A percentile compares a stretch with the other conserved stretches of the same genome.
phyloP scores from a whole-genome alignment of 2,888 invertebrate genomes.

The Trilocha varians region DNA sequence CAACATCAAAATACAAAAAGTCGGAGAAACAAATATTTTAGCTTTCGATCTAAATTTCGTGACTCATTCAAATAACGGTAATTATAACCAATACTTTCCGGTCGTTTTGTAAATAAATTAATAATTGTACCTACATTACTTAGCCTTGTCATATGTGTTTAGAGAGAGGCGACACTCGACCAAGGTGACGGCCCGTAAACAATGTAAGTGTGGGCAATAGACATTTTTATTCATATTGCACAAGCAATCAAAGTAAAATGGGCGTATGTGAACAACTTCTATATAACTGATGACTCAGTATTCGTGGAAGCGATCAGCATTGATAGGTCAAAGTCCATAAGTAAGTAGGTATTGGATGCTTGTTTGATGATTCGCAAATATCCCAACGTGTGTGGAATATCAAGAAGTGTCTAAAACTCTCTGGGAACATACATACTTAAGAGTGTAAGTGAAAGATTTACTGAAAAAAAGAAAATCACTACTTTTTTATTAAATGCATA shows the following conservation, averaged over 20 bases:
- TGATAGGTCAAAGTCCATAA: neutral
- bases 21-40: too few species aligned
- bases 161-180: conserved; percentile 30
- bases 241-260: neutral
- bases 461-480: too few species aligned
- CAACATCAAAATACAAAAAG: too few species aligned
- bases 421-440: too few species aligned
- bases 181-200: conserved; percentile 34
- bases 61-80: conserved; percentile 5
- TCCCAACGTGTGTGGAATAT: too few species aligned
- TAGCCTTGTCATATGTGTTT: conserved; percentile 28
- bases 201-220: conserved; percentile 33
- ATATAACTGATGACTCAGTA: neutral
- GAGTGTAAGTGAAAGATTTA: too few species aligned
- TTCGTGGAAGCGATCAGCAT: neutral
- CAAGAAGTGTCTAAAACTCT: too few species aligned
- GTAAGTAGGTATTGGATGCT: too few species aligned
- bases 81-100: too few species aligned
- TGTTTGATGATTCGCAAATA: too few species aligned
- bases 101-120: conserved; percentile 17
- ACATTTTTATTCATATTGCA: conserved; percentile 11
- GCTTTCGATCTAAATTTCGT: too few species aligned
- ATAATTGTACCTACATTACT: conserved; percentile 20
- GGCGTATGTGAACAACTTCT: neutral
- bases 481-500: too few species aligned